phyloP scores from a whole-genome alignment of 2,888 invertebrate genomes.

The Nephrotoma appendiculata region DNA sequence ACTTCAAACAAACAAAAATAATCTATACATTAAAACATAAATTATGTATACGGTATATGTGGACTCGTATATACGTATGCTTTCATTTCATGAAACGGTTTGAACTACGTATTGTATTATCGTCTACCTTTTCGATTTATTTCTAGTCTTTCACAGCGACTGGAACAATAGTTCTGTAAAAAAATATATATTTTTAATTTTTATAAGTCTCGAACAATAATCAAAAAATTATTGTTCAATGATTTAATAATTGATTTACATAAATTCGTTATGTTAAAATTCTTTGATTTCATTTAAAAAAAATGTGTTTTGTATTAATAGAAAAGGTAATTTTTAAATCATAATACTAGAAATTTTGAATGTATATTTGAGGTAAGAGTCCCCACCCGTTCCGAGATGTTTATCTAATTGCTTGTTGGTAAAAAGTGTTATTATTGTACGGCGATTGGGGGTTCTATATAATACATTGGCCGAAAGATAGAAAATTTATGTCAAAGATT shows the following conservation, averaged over 20 bases:
- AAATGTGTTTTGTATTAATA: too few species aligned
- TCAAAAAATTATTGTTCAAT: background rate
- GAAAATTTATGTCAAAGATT: too few species aligned
- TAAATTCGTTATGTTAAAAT: background rate
- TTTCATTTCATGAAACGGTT: background rate
- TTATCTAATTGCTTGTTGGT: too few species aligned
- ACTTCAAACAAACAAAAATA: background rate
- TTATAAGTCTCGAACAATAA: background rate
- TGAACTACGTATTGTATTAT: background rate
- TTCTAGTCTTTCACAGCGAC: background rate
- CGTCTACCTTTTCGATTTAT: background rate
- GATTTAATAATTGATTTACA: background rate
- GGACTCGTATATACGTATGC: background rate
- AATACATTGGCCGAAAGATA: too few species aligned
- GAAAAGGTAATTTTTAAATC: too few species aligned
- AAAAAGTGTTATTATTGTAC: too few species aligned
- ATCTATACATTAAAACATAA: background rate
- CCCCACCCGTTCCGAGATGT: too few species aligned
- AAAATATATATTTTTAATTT: background rate
- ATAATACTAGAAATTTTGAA: too few species aligned
- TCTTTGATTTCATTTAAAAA: too few species aligned
- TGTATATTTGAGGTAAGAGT: too few species aligned
- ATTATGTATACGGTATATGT: background rate
- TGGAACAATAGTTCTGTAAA: background rate
- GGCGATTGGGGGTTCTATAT: too few species aligned